phyloP scores from a whole-genome alignment of 2,888 invertebrate genomes.

The Hydrotaea cyrtoneurina region DNA sequence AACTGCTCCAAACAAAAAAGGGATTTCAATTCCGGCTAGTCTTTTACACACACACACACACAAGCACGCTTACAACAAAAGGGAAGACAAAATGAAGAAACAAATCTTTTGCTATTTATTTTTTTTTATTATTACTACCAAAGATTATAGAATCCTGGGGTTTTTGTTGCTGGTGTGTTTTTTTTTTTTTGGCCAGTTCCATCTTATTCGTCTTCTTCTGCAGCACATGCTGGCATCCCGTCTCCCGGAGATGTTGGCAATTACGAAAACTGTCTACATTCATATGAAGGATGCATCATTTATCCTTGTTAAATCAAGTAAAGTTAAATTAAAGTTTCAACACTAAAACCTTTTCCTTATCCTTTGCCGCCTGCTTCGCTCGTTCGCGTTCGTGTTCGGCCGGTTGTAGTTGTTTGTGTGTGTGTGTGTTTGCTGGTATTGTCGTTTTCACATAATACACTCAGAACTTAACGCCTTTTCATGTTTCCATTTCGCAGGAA shows the following conservation, averaged over 20 bases:
- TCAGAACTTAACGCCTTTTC: constrained; percentile 49
- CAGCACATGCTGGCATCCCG: background rate
- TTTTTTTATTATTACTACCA: constrained; percentile 17
- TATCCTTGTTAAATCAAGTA: constrained; percentile 75
- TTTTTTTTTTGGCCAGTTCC: constrained; percentile 18
- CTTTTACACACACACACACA: background rate
- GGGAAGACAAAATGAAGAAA: constrained; percentile 19
- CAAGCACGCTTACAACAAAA: background rate
- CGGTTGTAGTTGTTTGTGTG: background rate
- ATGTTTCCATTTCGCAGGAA: constrained; percentile 62
- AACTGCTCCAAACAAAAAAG: background rate
- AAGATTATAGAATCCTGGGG: constrained; percentile 28
- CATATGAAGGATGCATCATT: constrained; percentile 74
- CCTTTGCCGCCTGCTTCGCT: background rate
- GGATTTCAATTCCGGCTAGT: constrained; percentile 1
- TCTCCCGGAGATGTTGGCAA: constrained; percentile 58
- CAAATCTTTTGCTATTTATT: too few relatives aligned
- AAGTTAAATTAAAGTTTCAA: constrained; percentile 69
- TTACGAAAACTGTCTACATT: constrained; percentile 69
- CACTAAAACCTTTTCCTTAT: constrained; percentile 58
- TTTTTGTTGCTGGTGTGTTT: background rate
- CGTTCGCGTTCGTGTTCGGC: background rate
- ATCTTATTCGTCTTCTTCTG: constrained; percentile 5
- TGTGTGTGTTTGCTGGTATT: constrained; percentile 42
- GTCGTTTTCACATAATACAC: constrained; percentile 58